These are phyloP conservation scores for Hypotaenidia okinawae DNA, from an alignment of 2,797 vertebrate species.

Conservation along the genomic window DNA sequence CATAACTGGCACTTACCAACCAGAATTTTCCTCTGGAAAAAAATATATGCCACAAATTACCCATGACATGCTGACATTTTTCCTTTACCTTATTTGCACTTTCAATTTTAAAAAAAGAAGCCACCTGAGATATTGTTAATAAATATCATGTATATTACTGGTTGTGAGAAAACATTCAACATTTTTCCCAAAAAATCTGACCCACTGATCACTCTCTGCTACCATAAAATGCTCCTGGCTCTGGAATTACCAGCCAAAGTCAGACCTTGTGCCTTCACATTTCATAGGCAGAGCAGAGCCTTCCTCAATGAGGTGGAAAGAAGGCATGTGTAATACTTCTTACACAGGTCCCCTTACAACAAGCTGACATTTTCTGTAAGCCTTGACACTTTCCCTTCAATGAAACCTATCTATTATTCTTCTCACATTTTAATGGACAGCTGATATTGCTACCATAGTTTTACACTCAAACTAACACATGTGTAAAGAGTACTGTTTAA, in stretches of 20 bases:
- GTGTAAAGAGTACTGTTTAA: not conserved
- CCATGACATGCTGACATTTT: not conserved
- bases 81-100: not conserved
- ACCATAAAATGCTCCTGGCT: not conserved
- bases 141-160: not conserved
- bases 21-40: not conserved
- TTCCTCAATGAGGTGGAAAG: not conserved
- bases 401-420: not conserved
- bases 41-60: not conserved
- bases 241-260: not conserved
- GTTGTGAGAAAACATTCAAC: not conserved
- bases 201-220: not conserved
- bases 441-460: not conserved
- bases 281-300: not conserved
- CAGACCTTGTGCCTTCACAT: not conserved
- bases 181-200: not conserved
- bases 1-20: not conserved
- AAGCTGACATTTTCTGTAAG: not conserved
- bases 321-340: not conserved
- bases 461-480: not conserved
- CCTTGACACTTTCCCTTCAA: not conserved
- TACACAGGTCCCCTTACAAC: not conserved
- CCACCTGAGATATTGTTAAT: not conserved
- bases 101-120: not conserved
- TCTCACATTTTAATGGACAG: not conserved